These are phyloP conservation scores for Eurois occulta DNA, from an alignment of 2,888 invertebrate species.

Conservation along the genomic window DNA sequence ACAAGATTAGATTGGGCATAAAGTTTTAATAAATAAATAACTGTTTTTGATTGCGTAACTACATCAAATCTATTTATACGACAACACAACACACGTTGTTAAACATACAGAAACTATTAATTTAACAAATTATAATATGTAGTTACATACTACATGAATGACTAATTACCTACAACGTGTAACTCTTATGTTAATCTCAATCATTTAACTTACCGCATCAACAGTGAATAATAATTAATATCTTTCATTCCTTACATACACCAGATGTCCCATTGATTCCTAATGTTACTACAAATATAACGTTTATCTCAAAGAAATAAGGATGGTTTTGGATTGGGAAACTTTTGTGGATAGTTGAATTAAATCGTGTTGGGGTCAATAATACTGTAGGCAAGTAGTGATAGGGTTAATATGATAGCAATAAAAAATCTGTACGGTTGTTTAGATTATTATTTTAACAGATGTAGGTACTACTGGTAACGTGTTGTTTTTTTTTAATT, in stretches of 20 bases:
- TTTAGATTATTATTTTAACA: slow-evolving; percentile 51
- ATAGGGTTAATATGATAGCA: slow-evolving; percentile 61
- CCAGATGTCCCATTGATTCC: slow-evolving; percentile 50
- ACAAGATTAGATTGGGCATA: not conserved
- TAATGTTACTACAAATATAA: not conserved
- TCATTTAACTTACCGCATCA: slow-evolving; percentile 50
- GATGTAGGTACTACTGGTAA: slow-evolving; percentile 40
- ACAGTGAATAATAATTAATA: slow-evolving; percentile 59
- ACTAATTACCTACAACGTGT: slow-evolving; percentile 50
- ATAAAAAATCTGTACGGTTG: slow-evolving; percentile 52
- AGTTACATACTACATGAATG: slow-evolving; percentile 44
- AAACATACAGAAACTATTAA: slow-evolving; percentile 25
- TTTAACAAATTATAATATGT: slow-evolving; percentile 21
- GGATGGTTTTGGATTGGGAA: slow-evolving; percentile 26
- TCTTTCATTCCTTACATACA: slow-evolving; percentile 22
- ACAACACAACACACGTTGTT: slow-evolving; percentile 16
- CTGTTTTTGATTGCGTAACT: not conserved
- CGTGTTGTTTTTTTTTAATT: slow-evolving; percentile 9
- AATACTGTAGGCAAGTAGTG: slow-evolving; percentile 49
- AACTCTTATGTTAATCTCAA: slow-evolving; percentile 45
- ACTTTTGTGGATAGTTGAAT: slow-evolving; percentile 20
- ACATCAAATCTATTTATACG: slow-evolving; percentile 21
- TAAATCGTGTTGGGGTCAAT: slow-evolving; percentile 52
- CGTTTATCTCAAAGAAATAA: not conserved
- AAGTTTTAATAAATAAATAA: slow-evolving; percentile 4